These are phyloP conservation scores for Agonopterix subpropinquella DNA, from an alignment of 2,888 invertebrate genomes.

Conservation along the genomic window DNA sequence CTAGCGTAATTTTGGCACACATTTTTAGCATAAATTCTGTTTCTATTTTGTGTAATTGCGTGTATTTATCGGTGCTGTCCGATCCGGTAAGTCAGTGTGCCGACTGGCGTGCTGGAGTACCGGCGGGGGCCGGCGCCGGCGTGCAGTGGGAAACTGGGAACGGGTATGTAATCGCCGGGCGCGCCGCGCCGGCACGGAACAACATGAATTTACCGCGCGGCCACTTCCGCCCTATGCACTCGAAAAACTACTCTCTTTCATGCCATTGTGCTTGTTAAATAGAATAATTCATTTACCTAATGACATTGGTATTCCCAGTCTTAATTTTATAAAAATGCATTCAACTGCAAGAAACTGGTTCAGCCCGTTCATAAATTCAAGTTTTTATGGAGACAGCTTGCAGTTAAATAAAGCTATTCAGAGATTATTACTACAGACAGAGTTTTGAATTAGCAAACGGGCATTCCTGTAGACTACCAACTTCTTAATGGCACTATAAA, in stretches of 20 bases:
- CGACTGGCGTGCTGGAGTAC: conserved; percentile 9
- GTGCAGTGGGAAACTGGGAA: conserved; percentile 24
- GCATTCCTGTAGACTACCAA: too few relatives aligned
- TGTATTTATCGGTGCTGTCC: conserved; percentile 25
- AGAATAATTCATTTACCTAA: conserved; percentile 1
- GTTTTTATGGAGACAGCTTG: too few relatives aligned
- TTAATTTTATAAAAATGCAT: too few relatives aligned
- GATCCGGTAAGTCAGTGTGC: conserved; percentile 15
- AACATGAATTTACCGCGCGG: conserved; percentile 34
- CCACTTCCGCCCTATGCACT: conserved; percentile 37
- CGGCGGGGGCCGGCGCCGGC: not conserved
- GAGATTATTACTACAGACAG: too few relatives aligned
- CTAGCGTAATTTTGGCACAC: too few relatives aligned
- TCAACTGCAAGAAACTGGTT: too few relatives aligned
- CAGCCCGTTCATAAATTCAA: too few relatives aligned
- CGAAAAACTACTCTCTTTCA: conserved; percentile 18
- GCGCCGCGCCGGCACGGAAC: conserved; percentile 18
- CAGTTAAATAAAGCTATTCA: too few relatives aligned
- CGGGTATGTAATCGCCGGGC: conserved; percentile 38
- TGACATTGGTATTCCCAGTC: too few relatives aligned
- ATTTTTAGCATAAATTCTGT: too few relatives aligned
- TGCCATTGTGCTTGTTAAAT: conserved; percentile 4
- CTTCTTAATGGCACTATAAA: too few relatives aligned
- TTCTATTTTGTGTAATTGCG: conserved; percentile 21
- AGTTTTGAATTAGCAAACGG: too few relatives aligned